phyloP scores from a whole-genome alignment of 2,797 vertebrate species.

The Sarcoramphus papa region DNA sequence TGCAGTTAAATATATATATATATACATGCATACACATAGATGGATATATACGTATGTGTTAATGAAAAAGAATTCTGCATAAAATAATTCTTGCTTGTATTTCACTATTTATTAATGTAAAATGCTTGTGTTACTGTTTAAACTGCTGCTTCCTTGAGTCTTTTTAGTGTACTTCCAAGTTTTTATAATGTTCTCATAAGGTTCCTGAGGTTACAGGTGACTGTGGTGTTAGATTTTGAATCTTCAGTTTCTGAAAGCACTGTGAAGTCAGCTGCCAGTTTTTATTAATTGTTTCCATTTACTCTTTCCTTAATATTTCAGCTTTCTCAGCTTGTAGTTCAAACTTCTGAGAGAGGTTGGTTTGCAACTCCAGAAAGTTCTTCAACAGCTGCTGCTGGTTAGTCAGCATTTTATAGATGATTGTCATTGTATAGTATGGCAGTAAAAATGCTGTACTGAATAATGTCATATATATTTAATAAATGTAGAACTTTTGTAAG shows the following conservation, averaged over 20 bases:
- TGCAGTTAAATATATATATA: background rate
- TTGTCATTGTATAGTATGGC: background rate
- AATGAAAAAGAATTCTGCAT: background rate
- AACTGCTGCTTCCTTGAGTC: background rate
- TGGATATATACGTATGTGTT: background rate
- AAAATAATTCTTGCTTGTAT: background rate
- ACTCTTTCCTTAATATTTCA: constrained; percentile 27
- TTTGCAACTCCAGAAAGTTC: constrained; percentile 43
- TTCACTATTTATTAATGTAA: background rate
- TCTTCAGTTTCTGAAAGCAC: background rate
- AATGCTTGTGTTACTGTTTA: background rate
- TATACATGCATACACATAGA: background rate
- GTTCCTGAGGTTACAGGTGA: background rate
- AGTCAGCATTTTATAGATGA: constrained; percentile 44
- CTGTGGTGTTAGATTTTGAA: background rate
- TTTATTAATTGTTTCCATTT: constrained; percentile 22
- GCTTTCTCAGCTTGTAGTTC: background rate
- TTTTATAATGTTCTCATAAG: background rate
- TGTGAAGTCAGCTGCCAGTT: background rate
- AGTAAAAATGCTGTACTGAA: constrained; percentile 4
- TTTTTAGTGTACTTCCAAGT: constrained; percentile 7
- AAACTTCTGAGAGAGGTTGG: background rate
- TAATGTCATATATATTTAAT: constrained; percentile 51
- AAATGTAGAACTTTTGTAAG: background rate
- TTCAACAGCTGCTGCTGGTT: background rate